Evolutionary conservation across 2,888 invertebrate species (phyloP).

Genomic region (Ophion slaviceki): DNA sequence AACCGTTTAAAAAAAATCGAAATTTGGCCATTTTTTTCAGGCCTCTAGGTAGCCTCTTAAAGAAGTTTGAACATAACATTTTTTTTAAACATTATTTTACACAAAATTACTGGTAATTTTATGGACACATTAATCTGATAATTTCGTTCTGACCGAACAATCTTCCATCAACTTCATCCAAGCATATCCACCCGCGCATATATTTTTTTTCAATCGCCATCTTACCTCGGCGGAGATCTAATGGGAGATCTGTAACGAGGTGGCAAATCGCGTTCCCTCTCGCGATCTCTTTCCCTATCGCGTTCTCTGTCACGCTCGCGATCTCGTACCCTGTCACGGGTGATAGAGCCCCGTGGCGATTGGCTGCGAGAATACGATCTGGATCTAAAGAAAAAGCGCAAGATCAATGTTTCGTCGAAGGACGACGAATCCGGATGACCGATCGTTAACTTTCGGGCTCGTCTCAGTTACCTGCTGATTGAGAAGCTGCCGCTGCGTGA

Average conservation of each 20-base stretch:
- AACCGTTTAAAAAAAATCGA: too few species aligned
- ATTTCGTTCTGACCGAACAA: not conserved
- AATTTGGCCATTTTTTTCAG: too few species aligned
- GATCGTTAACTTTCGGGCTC: not conserved
- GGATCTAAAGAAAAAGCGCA: conserved; percentile 72
- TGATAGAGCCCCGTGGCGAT: conserved; percentile 84
- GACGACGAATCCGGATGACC: not conserved
- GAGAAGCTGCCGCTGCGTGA: conserved; percentile 84
- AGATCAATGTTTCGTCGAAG: not conserved
- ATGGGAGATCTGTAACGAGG: conserved; percentile 81
- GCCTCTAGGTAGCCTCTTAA: too few species aligned
- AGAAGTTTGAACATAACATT: too few species aligned
- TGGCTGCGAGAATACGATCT: conserved; percentile 87
- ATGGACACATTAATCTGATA: not conserved
- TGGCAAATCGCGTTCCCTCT: conserved; percentile 78
- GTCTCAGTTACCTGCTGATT: conserved; percentile 84
- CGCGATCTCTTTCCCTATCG: conserved; percentile 77
- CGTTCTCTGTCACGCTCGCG: conserved; percentile 81
- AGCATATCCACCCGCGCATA: not conserved
- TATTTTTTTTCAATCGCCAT: not conserved
- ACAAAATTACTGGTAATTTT: too few species aligned
- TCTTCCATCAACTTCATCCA: not conserved
- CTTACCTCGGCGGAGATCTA: conserved; percentile 81
- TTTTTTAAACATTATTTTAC: too few species aligned
- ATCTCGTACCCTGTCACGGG: conserved; percentile 86